Conservation (phyloP, 2,888 invertebrate species). For the Caenorhabditis sp. region DNA sequence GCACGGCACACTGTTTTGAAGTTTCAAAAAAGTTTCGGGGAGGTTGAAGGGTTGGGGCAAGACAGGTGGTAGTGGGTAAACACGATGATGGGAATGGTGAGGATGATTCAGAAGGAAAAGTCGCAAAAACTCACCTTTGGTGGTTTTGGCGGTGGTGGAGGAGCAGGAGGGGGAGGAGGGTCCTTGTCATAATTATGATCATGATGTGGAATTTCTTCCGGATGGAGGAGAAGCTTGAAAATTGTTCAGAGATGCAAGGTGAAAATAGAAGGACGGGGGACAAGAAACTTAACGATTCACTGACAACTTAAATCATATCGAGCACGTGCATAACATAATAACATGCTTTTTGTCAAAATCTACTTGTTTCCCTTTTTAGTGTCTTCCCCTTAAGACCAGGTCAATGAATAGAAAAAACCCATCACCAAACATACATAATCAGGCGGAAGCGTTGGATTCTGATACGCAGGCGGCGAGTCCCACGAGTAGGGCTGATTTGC, state of each 20-base stretch:
- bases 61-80: slow-evolving; percentile 30
- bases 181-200: no score
- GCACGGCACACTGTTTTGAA: slow-evolving; percentile 24
- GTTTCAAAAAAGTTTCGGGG: slow-evolving; percentile 54
- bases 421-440: neutral
- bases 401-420: neutral
- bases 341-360: neutral
- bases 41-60: slow-evolving; percentile 1
- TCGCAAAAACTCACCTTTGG: slow-evolving; percentile 35
- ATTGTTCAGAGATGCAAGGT: neutral
- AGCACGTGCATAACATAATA: neutral
- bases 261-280: neutral
- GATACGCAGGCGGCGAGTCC: neutral
- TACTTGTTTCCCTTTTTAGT: neutral
- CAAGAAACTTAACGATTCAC: neutral
- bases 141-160: slow-evolving; percentile 25
- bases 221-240: slow-evolving; percentile 51
- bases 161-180: slow-evolving; percentile 25
- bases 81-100: slow-evolving; percentile 15
- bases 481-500: slow-evolving; percentile 25
- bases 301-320: neutral
- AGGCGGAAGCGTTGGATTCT: slow-evolving; percentile 32
- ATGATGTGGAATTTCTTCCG: slow-evolving; percentile 28
- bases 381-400: no score
- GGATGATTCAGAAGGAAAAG: neutral